phyloP scores from a whole-genome alignment of 2,113 vertebrate species.

The Hymenochirus boettgeri region DNA sequence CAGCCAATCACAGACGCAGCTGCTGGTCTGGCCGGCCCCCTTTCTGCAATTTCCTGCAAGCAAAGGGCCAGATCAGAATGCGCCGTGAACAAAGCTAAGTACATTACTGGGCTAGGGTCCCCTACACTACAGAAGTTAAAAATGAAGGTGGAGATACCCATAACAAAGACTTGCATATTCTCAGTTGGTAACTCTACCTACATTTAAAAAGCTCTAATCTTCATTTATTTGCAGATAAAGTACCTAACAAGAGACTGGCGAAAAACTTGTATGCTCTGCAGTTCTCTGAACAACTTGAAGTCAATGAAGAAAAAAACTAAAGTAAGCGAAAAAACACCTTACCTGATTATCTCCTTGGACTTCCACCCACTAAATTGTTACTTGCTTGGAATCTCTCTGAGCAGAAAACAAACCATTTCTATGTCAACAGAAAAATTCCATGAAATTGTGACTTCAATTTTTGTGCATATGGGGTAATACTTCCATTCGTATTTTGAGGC shows the following conservation, averaged over 20 bases:
- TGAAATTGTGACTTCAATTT: conserved; percentile 56
- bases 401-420: neutral
- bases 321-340: conserved; percentile 59
- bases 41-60: no score
- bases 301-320: conserved; percentile 72
- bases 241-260: conserved; percentile 70
- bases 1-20: no score
- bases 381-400: conserved; percentile 65
- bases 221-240: conserved; percentile 56
- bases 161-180: no score
- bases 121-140: no score
- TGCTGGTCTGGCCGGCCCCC: no score
- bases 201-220: no score
- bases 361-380: conserved; percentile 66
- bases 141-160: no score
- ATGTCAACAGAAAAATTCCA: conserved; percentile 38
- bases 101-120: no score
- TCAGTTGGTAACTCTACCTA: no score
- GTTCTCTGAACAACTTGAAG: conserved; percentile 64
- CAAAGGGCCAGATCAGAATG: no score
- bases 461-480: conserved; percentile 56
- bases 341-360: conserved; percentile 60
- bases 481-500: conserved; percentile 64
- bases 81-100: no score
- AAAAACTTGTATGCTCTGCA: conserved; percentile 59